These are phyloP conservation scores for Diloba caeruleocephala DNA, from an alignment of 2,888 invertebrate species.

Conservation along the genomic window DNA sequence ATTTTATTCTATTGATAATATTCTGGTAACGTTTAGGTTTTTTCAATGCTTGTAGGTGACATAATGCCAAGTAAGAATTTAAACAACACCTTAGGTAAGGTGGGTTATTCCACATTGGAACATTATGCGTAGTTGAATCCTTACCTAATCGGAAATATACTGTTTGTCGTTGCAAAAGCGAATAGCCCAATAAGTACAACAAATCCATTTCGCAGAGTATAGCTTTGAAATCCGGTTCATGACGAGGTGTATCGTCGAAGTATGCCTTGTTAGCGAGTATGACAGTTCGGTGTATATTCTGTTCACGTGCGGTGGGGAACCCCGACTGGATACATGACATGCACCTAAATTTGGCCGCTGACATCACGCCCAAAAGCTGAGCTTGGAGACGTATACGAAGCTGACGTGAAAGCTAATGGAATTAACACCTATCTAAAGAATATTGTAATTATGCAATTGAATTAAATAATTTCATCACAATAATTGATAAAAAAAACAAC, in stretches of 20 bases:
- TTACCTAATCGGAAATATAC: conserved; percentile 37
- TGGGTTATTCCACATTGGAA: conserved; percentile 48
- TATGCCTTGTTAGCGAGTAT: conserved; percentile 56
- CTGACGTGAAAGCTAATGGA: conserved; percentile 50
- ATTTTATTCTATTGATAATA: conserved; percentile 45
- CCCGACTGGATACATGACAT: conserved; percentile 70
- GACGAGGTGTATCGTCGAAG: conserved; percentile 45
- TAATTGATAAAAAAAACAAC: too few species aligned
- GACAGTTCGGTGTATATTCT: conserved; percentile 61
- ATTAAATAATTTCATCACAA: too few species aligned
- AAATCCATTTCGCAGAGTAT: conserved; percentile 25
- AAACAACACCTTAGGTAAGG: conserved; percentile 37
- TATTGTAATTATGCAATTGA: too few species aligned
- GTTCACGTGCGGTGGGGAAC: conserved; percentile 77
- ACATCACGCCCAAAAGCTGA: conserved; percentile 72
- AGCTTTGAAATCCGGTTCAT: conserved; percentile 66
- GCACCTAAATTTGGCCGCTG: conserved; percentile 74
- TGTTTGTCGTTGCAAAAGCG: conserved; percentile 16
- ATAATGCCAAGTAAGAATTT: conserved; percentile 38
- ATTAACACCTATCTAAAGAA: too few species aligned
- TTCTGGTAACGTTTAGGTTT: conserved; percentile 34
- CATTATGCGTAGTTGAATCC: conserved; percentile 22
- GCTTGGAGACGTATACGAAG: conserved; percentile 58
- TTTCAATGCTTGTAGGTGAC: conserved; percentile 45
- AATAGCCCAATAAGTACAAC: conserved; percentile 17